Evolutionary conservation across 2,113 vertebrate genomes (phyloP).

Genomic region (Elephantulus edwardii): DNA sequence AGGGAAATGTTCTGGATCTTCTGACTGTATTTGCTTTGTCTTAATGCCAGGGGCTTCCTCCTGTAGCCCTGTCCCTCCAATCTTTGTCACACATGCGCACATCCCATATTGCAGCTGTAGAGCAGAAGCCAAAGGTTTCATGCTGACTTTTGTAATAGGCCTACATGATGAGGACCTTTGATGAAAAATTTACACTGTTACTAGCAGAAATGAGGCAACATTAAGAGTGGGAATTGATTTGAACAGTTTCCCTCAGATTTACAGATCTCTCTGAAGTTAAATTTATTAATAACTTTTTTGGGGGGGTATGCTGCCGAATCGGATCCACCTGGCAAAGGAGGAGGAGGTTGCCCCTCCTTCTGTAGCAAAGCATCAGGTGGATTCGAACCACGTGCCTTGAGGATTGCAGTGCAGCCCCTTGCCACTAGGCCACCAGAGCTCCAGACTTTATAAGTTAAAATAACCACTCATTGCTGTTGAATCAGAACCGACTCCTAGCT

Average conservation of each 20-base stretch:
- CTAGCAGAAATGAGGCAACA: background rate
- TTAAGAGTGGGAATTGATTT: background rate
- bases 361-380: no score
- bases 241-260: background rate
- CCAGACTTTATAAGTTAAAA: no score
- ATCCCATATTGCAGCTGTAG: fast-evolving
- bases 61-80: background rate
- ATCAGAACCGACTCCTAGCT: no score
- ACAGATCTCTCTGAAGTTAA: background rate
- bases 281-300: background rate
- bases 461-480: no score
- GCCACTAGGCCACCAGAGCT: no score
- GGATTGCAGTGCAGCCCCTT: no score
- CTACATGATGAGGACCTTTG: background rate
- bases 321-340: no score
- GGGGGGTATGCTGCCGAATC: no score
- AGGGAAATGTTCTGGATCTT: background rate
- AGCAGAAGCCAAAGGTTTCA: background rate
- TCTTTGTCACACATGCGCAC: background rate
- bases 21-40: background rate
- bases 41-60: background rate
- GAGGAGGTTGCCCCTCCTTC: no score
- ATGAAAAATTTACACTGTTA: background rate
- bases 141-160: background rate
- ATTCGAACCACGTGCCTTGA: no score